Base-by-base conservation (phyloP, 30 jellyfish, hydroid and myxozoan genomes). In the Pelagia noctiluca region DNA sequence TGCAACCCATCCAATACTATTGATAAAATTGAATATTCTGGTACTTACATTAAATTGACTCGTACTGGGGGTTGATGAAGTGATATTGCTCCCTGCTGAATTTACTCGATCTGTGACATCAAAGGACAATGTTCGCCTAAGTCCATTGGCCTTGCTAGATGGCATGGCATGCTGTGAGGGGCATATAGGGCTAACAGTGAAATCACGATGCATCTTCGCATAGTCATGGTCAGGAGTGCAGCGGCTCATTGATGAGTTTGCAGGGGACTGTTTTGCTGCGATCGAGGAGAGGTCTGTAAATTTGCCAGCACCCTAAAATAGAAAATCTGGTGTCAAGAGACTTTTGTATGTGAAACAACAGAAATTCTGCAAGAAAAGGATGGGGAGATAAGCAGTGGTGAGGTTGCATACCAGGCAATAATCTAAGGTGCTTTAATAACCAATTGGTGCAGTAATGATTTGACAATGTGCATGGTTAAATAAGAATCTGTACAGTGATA, bases 151-250 rank as follows among this genome's bases (percentile, higher is more conserved):
- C 30, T 82, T 82, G 29, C 54, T 4, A 31, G 65, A 26, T 57
- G 42, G 84, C 30, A 23, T 3, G 30, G 77, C 3, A 2, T 78
- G 54, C 28, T 79, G 82, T 18, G 53, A 4, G 2, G 11, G 5
- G 24, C 42, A 48, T 8, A 23, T 42, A 21, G 63, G 57, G 34
- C 67, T 61, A 18, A 2, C 23, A 11, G 35, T 77, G 37, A 38
- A 80, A 33, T 80, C 79, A 2, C 8, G 1, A 12, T 63, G 84
- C 28, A 21, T 13, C 60, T 64, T 86, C 50, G 97, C 96, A 46
- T 84, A 90, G 64, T 84, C 96, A 57, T 90, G 96, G 34, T 90
- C 97, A 21, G 97, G 96, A n/a, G 97, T 84, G 0, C 61, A 37
- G 23, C 31, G 34, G 62, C 46, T 68, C 38, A 29, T 12, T 0